Base-by-base conservation (phyloP, 2,888 invertebrate genomes). In the Nebria brevicollis region DNA sequence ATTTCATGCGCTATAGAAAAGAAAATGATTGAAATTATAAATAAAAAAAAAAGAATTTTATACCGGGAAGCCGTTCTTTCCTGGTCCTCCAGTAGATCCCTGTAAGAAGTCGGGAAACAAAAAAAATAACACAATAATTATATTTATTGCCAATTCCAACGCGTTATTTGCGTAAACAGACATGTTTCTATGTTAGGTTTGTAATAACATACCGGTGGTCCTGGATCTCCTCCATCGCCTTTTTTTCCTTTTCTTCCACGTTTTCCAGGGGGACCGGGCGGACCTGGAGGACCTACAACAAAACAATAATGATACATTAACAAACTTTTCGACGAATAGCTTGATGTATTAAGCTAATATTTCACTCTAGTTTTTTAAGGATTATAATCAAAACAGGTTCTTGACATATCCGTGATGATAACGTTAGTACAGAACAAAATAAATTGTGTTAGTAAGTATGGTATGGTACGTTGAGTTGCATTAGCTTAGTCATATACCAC, bases 41-140 rank as follows among this genome's bases (percentile, higher is more conserved):
- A 54, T 54, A 54, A 54, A 54, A 54, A 43, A 89, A 89, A 87
- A 90, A 90, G 89, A 90, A 89, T 90, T 90, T 91, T 91, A 91
- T 94, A 96, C 96, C 94, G 96, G 96, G 93, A 96, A 96, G 92
- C 96, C 96, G 90, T 95, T 95, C 91, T 95, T 95, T 89, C 96
- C 96, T 86, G 95, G 93, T 87, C 95, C 92, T 89, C 96, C 96
- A 89, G 93, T 92, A 87, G 93, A 90, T 88, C 96, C 96, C 95
- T 95, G 93, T 84, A 84, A 85, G 85, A 86, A 86, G 86, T 87
- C 85, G 86, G 87, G 87, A 70, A 2, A 70, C 84, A 85, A 88
- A 89, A 90, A 88, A 88, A 88, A 89, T 20, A 87, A 86, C 75
- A 75, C 42, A 54, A 64, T 80, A 64, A 64, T 66, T 42, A 73